A percentile compares a stretch with the other conserved stretches of the same genome.
phyloP scores from a whole-genome alignment of 2,113 vertebrate genomes.

The Oophaga pumilio region DNA sequence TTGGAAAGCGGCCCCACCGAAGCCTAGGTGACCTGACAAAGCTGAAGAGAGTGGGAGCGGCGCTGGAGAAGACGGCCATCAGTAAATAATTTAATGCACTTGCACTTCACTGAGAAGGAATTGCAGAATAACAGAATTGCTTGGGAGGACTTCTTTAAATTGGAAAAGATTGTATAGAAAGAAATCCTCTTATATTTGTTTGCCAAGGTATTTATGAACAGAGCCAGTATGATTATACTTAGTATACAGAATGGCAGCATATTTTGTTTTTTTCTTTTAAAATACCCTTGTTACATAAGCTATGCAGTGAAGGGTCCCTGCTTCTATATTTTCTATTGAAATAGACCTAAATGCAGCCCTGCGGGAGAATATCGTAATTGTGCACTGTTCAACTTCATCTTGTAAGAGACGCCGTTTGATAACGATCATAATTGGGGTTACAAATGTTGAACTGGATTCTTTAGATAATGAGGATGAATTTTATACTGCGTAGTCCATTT shows the following conservation, averaged over 20 bases:
- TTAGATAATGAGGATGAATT: not conserved
- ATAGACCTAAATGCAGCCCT: not conserved
- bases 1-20: too few species aligned
- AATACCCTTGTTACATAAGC: not conserved
- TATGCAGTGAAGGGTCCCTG: not conserved
- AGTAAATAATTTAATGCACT: too few species aligned
- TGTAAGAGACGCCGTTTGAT: not conserved
- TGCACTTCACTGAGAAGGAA: too few species aligned
- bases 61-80: too few species aligned
- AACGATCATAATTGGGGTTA: slow-evolving; percentile 4
- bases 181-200: too few species aligned
- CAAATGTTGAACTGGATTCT: not conserved
- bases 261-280: too few species aligned
- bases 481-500: not conserved
- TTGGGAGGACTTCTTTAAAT: too few species aligned
- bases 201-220: too few species aligned
- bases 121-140: too few species aligned
- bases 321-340: not conserved
- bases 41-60: too few species aligned
- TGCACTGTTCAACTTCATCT: not conserved
- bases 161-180: too few species aligned
- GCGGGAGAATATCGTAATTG: not conserved
- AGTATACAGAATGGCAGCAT: not conserved
- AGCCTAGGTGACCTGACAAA: too few species aligned
- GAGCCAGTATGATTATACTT: not conserved